Evolutionary conservation across 2,888 invertebrate species (phyloP).

Genomic region (Silvanus unidentatus): DNA sequence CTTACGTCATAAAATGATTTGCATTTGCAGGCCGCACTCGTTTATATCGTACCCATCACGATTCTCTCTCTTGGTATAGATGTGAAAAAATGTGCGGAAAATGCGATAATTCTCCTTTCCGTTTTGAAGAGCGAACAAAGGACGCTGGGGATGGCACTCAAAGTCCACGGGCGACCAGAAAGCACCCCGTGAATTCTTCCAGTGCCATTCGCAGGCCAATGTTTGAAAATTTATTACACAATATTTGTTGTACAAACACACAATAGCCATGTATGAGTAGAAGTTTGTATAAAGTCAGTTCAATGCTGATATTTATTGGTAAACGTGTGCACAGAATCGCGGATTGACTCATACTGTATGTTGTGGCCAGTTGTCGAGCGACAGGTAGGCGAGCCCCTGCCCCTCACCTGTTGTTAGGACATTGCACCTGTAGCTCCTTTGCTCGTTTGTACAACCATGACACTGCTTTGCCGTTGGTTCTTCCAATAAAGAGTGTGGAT

Average conservation of each 20-base stretch:
- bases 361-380: conserved; percentile 34
- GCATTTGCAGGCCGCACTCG: background rate
- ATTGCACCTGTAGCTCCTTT: conserved; percentile 45
- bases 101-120: background rate
- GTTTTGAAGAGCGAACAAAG: conserved; percentile 26
- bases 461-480: conserved; percentile 18
- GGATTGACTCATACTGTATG: conserved; percentile 37
- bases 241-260: conserved; percentile 2
- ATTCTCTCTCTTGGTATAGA: no score
- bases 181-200: conserved; percentile 79
- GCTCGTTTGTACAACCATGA: conserved; percentile 32
- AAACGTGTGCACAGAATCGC: conserved; percentile 25
- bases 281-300: no score
- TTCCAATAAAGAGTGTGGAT: background rate
- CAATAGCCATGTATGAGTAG: no score
- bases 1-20: conserved; percentile 22
- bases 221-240: no score
- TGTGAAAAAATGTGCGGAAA: no score
- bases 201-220: conserved; percentile 71
- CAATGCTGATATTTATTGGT: no score
- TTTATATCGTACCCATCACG: no score
- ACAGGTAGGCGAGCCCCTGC: conserved; percentile 41
- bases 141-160: conserved; percentile 60
- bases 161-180: conserved; percentile 61
- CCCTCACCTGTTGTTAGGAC: conserved; percentile 40